Conservation (phyloP, 2,888 invertebrate species). For the Miltochrista miniata region DNA sequence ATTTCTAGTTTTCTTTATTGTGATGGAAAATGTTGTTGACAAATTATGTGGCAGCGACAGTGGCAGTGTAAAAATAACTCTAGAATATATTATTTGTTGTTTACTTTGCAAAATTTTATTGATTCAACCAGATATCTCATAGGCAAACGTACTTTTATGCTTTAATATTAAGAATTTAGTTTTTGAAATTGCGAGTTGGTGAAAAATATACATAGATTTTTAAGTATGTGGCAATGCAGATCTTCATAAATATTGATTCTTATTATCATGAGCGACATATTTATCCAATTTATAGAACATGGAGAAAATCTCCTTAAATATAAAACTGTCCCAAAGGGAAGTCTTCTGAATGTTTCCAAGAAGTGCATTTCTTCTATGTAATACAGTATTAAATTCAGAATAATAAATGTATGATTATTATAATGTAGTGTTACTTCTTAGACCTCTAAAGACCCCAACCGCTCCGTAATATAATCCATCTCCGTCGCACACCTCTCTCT, state of each 20-base stretch:
- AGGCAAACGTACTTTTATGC: slow-evolving; percentile 73
- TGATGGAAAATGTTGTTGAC: slow-evolving; percentile 82
- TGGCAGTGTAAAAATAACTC: slow-evolving; percentile 59
- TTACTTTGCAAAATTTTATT: slow-evolving; percentile 81
- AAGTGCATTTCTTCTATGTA: slow-evolving; percentile 96
- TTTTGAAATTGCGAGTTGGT: slow-evolving; percentile 73
- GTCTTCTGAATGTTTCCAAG: slow-evolving; percentile 95
- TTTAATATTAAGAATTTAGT: slow-evolving; percentile 72
- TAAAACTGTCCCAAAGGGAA: slow-evolving; percentile 82
- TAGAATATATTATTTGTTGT: slow-evolving; percentile 78
- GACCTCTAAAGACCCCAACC: slow-evolving; percentile 2
- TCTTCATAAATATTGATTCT: slow-evolving; percentile 76
- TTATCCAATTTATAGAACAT: slow-evolving; percentile 70
- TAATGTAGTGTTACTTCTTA: slow-evolving; percentile 22
- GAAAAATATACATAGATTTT: slow-evolving; percentile 83
- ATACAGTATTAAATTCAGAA: slow-evolving; percentile 93
- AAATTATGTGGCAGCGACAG: slow-evolving; percentile 77
- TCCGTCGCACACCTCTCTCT: background rate
- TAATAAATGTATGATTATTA: slow-evolving; percentile 82
- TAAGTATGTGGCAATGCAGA: slow-evolving; percentile 84
- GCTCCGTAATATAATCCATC: background rate
- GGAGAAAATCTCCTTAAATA: slow-evolving; percentile 66
- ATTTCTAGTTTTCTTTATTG: slow-evolving; percentile 72
- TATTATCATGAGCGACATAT: slow-evolving; percentile 71
- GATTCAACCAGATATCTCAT: slow-evolving; percentile 73